phyloP scores from a whole-genome alignment of 1,140 invertebrate genomes.

The Trichogramma pretiosum region DNA sequence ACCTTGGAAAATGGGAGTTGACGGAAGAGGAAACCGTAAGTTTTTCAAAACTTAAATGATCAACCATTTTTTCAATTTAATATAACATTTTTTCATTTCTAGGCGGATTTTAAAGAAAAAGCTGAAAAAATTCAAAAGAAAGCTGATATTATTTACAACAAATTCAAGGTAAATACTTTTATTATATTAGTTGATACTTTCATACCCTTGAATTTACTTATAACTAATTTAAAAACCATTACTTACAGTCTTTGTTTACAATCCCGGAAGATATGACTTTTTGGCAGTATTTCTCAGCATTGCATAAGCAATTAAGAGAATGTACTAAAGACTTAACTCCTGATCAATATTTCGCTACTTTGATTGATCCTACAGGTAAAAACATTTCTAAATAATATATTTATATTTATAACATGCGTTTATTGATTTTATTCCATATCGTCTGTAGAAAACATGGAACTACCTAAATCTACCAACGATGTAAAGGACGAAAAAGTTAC shows the following conservation, averaged over 20 bases:
- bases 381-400: too few relatives aligned
- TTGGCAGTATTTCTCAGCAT: constrained; percentile 52
- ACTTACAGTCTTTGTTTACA: constrained; percentile 42
- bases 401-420: neutral
- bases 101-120: constrained; percentile 53
- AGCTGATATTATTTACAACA: constrained; percentile 55
- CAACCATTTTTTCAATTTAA: neutral
- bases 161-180: constrained; percentile 48
- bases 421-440: neutral
- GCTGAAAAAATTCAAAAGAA: constrained; percentile 57
- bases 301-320: constrained; percentile 47
- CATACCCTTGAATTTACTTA: constrained; percentile 3
- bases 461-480: neutral
- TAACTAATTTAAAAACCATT: constrained; percentile 4
- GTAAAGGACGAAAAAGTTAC: too few relatives aligned
- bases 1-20: constrained; percentile 62
- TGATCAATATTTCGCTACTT: constrained; percentile 46
- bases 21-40: constrained; percentile 48
- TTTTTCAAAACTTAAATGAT: constrained; percentile 5
- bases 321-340: constrained; percentile 50
- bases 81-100: constrained; percentile 14
- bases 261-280: constrained; percentile 47
- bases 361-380: constrained; percentile 38
- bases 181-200: constrained; percentile 15
- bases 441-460: neutral